phyloP scores from a whole-genome alignment of 2,113 vertebrate genomes.

The Rhinichthys klamathensis region DNA sequence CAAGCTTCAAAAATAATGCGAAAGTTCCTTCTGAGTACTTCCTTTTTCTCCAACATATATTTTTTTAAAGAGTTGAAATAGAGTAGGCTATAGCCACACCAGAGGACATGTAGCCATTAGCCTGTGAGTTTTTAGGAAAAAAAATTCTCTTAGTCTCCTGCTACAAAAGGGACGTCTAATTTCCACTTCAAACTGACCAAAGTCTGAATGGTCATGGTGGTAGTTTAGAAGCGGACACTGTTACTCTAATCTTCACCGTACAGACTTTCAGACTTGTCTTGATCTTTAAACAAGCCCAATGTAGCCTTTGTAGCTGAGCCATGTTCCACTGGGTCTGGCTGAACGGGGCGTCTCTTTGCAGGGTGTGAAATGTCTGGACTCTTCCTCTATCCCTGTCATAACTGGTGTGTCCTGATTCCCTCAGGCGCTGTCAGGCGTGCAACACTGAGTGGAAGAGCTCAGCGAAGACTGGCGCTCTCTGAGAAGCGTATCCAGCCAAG shows the following conservation, averaged over 20 bases:
- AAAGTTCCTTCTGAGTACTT: too few species aligned
- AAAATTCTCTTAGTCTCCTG: not conserved
- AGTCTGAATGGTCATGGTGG: not conserved
- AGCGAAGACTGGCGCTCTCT: conserved; percentile 37
- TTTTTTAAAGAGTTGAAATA: too few species aligned
- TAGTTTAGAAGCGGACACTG: not conserved
- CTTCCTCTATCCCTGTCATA: conserved; percentile 31
- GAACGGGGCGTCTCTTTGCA: conserved; percentile 27
- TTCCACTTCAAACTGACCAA: not conserved
- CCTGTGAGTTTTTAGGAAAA: not conserved
- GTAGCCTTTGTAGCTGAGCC: not conserved
- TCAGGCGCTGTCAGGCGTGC: conserved; percentile 36
- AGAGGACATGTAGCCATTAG: not conserved
- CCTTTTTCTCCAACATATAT: too few species aligned
- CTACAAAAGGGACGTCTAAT: not conserved
- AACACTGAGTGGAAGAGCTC: conserved; percentile 38
- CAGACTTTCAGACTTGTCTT: conserved; percentile 6
- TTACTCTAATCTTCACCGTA: not conserved
- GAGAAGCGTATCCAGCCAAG: conserved; percentile 55
- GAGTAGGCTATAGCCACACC: not conserved
- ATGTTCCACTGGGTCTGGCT: conserved; percentile 24
- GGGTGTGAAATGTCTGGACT: conserved; percentile 47
- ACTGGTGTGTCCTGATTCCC: conserved; percentile 49
- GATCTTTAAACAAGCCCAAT: conserved; percentile 7
- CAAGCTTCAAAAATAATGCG: not conserved